phyloP scores from a whole-genome alignment of 1,140 invertebrate species.

The Aphelinus atriplicis region DNA sequence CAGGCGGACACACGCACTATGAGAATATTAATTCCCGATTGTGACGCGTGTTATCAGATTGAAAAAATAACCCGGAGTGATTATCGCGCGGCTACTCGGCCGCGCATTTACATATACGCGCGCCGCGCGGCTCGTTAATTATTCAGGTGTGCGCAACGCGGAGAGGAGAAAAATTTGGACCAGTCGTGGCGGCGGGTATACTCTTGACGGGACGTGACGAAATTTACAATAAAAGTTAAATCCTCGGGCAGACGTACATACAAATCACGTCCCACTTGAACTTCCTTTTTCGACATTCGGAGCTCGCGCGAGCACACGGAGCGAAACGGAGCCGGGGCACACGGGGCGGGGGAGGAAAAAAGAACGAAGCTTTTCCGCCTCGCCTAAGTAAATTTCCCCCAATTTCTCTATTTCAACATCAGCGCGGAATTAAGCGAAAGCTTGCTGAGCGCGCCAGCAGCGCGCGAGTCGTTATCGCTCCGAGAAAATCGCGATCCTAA shows the following conservation, averaged over 20 bases:
- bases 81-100: too few species aligned
- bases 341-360: not conserved
- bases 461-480: conserved; percentile 17
- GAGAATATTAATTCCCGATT: too few species aligned
- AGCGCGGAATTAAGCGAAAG: conserved; percentile 32
- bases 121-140: not conserved
- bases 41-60: too few species aligned
- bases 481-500: conserved; percentile 19
- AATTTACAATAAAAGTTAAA: conserved; percentile 4
- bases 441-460: not conserved
- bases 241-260: not conserved
- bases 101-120: not conserved
- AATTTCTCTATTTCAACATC: conserved; percentile 34
- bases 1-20: too few species aligned
- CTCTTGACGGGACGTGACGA: too few species aligned
- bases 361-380: not conserved
- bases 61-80: too few species aligned
- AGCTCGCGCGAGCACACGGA: too few species aligned
- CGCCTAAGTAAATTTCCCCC: conserved; percentile 17
- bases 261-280: conserved; percentile 4
- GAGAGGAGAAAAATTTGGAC: too few species aligned
- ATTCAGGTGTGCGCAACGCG: too few species aligned
- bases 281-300: conserved; percentile 14
- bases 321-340: too few species aligned
- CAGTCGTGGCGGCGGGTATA: too few species aligned